Base-by-base conservation (phyloP, 2,888 invertebrate species). In the Orchesella flavescens region DNA sequence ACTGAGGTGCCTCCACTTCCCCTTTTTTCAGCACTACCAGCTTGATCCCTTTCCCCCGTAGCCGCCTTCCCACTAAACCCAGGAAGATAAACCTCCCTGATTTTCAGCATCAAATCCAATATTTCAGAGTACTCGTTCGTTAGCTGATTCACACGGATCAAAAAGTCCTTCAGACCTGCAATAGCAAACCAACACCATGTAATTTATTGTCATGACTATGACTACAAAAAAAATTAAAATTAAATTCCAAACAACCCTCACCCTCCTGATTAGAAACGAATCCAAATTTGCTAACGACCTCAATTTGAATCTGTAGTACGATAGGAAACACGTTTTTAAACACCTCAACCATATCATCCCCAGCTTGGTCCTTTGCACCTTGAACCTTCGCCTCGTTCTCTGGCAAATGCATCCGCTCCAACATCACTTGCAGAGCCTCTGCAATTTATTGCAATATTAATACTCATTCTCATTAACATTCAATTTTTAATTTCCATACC, bases 281-380 rank as follows among this genome's bases (percentile, higher is more conserved):
- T 21, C 74, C 81, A 19, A 82, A 73, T 23, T 81, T 55, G 3
- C 55, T 61, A 9, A 84, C 49, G 21, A 77, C 23, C 46, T 82
- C 68, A 12, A 79, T 44, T 75, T 86, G 86, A 59, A 78, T 63
- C 5, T 84, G 75, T 13, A 86, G 71, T 12, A 86, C 75, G 53
- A 86, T 63, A 12, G 84, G 86, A 49, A 86, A 86, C 15, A 84
- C 73, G 5, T 49, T 24, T 21, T 69, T 49, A 69, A 86, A 74
- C 15, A 83, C 77, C 66, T 84, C 81, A 13, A 85, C 78, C 81
- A 82, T 82, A 53, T 85, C 85, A 53, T 84, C 82, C 15, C 84
- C 85, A 43, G 84, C 78, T 46, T 72, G 66, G 15, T 85, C 85
- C 57, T 82, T 85, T 1, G 79, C 81, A 12, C 13, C 71, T 17